These are phyloP conservation scores for Anoplius nigerrimus DNA, from an alignment of 2,888 invertebrate species.

Conservation along the genomic window DNA sequence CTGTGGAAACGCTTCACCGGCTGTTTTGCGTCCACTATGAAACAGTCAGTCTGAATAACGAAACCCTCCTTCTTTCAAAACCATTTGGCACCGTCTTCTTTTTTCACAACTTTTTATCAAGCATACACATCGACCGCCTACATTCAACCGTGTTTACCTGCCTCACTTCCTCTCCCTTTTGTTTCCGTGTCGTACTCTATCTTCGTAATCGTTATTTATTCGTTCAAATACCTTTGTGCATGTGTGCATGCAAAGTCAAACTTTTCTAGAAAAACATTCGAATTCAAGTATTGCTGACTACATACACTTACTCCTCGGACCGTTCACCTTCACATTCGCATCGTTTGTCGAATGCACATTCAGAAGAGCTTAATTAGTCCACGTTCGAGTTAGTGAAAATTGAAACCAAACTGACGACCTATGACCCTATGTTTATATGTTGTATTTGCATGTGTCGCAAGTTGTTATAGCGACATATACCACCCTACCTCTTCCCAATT, in stretches of 20 bases:
- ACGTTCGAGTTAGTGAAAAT: slow-evolving; percentile 71
- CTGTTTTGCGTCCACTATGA: too few relatives aligned
- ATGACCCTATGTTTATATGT: slow-evolving; percentile 14
- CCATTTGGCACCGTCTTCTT: too few relatives aligned
- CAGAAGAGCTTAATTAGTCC: slow-evolving; percentile 69
- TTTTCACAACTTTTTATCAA: too few relatives aligned
- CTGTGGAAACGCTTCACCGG: too few relatives aligned
- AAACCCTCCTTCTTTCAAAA: not conserved
- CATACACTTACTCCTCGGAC: slow-evolving; percentile 32
- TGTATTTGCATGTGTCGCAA: not conserved
- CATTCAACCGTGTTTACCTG: not conserved
- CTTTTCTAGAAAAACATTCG: too few relatives aligned
- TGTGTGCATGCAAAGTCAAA: too few relatives aligned
- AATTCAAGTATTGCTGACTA: too few relatives aligned
- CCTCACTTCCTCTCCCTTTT: not conserved
- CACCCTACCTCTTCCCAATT: not conserved
- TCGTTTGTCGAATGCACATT: slow-evolving; percentile 63
- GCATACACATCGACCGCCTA: too few relatives aligned
- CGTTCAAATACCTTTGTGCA: not conserved
- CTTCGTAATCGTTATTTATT: slow-evolving; percentile 24
- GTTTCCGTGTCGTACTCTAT: slow-evolving; percentile 12
- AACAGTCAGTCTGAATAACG: not conserved
- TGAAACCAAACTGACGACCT: slow-evolving; percentile 61
- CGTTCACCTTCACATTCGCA: slow-evolving; percentile 27
- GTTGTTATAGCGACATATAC: not conserved